Base-by-base conservation (phyloP, 2,888 invertebrate species). In the Opisthograptis luteolata region DNA sequence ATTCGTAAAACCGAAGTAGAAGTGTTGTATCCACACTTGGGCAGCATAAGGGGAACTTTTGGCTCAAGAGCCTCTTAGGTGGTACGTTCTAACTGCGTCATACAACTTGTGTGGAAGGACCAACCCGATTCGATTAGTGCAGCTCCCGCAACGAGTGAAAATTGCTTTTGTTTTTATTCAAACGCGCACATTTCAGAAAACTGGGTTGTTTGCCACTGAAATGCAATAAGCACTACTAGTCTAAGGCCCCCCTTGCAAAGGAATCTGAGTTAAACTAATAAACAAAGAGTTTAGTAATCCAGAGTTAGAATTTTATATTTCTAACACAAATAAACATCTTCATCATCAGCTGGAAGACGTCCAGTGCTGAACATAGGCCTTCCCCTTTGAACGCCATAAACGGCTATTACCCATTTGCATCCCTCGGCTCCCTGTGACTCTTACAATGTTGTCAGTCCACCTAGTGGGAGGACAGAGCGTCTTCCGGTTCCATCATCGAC, bases 21-120 rank as follows among this genome's bases (percentile, higher is more conserved):
- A 54, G 60, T 58, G 58, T 66, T 67, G 66, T 62, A 65, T 58
- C 57, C 61, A 70, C 66, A 63, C 72, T 78, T 62, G 42, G 58
- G 59, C 52, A 58, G 76, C 73, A 75, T 72, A 77, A 67, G 68
- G 57, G 63, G 61, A 61, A 62, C 34, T 72, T 70, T 68, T 67
- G 57, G 79, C 79, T 80, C 79, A 79, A 81, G 79, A 46, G 69
- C 60, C 57, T 60, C 58, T 62, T 56, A 50, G 47, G 62, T 64
- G 65, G 62, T 62, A 60, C 35, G 58, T 56, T 55, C 63, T 64
- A 47, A 49, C 17, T 36, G 46, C 37, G 20, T 37, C 55, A 56
- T 66, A 68, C 66, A 66, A 51, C 64, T 70, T 65, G 64, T 62
- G 54, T 60, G 46, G 61, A 52, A 70, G 55, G 48, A 63, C 55